Evolutionary conservation across 2,888 invertebrate species (phyloP).

Genomic region (Drosophila subquinaria): DNA sequence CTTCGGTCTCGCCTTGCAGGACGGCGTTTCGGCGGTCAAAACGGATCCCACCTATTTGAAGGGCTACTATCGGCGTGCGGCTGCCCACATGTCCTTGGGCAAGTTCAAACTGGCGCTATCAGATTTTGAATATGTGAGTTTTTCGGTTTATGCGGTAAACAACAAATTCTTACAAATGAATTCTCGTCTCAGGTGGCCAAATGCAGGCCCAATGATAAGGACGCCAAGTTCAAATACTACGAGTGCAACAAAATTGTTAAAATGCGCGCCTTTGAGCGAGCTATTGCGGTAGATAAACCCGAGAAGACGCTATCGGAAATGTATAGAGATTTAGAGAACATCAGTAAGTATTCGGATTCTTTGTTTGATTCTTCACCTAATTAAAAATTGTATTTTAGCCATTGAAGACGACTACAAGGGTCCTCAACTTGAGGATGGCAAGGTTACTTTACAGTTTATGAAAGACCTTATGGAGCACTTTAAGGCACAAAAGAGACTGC

Average conservation of each 20-base stretch:
- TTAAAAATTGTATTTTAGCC: slow-evolving; percentile 87
- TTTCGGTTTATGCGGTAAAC: slow-evolving; percentile 56
- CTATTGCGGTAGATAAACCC: slow-evolving; percentile 96
- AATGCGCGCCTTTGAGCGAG: slow-evolving; percentile 97
- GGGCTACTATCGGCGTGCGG: slow-evolving; percentile 98
- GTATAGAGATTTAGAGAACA: slow-evolving; percentile 93
- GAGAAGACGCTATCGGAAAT: slow-evolving; percentile 95
- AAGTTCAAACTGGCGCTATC: slow-evolving; percentile 98
- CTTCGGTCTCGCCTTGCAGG: slow-evolving; percentile 96
- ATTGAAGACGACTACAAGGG: slow-evolving; percentile 98
- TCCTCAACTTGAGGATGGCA: slow-evolving; percentile 94
- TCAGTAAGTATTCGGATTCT: slow-evolving; percentile 88
- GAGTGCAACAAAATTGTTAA: slow-evolving; percentile 99
- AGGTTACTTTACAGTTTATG: slow-evolving; percentile 96
- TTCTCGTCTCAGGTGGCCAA: slow-evolving; percentile 91
- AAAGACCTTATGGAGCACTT: slow-evolving; percentile 95
- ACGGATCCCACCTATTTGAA: slow-evolving; percentile 96
- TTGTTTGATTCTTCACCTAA: background rate
- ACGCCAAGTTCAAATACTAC: slow-evolving; percentile 95
- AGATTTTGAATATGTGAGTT: slow-evolving; percentile 97
- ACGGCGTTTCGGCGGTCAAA: slow-evolving; percentile 96
- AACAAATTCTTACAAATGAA: slow-evolving; percentile 2
- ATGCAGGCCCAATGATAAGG: slow-evolving; percentile 96
- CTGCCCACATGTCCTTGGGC: slow-evolving; percentile 98
- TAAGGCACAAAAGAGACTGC: slow-evolving; percentile 96